Conservation (phyloP, 2,113 vertebrate genomes). For the Centropus unirufus region DNA sequence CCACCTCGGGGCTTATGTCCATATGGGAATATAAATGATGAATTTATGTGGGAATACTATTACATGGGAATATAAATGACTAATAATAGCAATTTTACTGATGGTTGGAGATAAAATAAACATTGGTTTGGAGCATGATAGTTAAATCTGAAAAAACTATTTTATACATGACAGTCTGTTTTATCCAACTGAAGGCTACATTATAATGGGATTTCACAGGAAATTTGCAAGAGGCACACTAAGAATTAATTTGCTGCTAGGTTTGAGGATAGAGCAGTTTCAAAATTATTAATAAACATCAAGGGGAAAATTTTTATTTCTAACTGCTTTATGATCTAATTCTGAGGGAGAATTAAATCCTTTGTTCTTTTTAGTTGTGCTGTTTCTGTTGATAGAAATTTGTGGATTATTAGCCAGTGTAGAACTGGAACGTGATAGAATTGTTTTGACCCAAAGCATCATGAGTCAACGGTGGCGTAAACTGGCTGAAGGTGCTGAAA, state of each 20-base stretch:
- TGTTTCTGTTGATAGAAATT: background rate
- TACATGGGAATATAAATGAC: background rate
- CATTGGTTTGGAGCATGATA: background rate
- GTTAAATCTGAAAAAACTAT: background rate
- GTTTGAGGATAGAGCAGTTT: background rate
- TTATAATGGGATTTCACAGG: background rate
- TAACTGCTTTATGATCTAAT: background rate
- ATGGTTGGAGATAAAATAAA: background rate
- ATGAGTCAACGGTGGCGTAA: background rate
- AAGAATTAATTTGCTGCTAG: background rate
- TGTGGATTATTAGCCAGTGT: fast-evolving
- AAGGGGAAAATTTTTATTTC: background rate
- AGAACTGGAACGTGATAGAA: background rate
- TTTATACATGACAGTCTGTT: background rate
- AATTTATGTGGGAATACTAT: too few species aligned
- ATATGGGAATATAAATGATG: background rate
- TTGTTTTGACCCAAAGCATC: background rate
- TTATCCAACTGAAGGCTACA: background rate
- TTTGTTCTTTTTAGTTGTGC: background rate
- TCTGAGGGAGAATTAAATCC: background rate
- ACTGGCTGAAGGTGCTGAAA: background rate
- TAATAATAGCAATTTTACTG: background rate
- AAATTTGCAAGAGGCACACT: background rate
- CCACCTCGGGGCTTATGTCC: background rate
- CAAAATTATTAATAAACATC: background rate